A percentile compares a stretch with the other conserved stretches of the same genome.
phyloP scores from a whole-genome alignment of 2,113 vertebrate species.

The Melanerpes aurifrons region DNA sequence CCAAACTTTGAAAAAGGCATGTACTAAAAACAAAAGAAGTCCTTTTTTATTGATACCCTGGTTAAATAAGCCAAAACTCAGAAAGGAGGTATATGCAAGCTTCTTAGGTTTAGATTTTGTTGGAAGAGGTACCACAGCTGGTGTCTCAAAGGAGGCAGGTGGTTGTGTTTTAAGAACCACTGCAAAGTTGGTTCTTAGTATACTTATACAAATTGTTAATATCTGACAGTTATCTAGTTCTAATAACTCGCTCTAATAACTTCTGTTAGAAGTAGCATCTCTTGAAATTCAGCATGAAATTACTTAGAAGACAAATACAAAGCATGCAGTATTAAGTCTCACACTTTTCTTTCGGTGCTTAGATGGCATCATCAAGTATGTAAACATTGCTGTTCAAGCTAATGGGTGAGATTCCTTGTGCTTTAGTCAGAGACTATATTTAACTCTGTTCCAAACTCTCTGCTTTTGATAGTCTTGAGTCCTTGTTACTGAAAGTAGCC shows the following conservation, averaged over 20 bases:
- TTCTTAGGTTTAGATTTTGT: not conserved
- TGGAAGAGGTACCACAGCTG: not conserved
- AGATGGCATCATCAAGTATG: not conserved
- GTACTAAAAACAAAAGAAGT: conserved; percentile 39
- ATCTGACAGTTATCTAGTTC: not conserved
- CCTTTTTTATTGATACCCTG: not conserved
- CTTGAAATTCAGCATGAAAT: not conserved
- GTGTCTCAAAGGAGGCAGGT: not conserved
- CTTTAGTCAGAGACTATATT: not conserved
- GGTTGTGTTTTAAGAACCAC: not conserved
- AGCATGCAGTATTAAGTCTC: not conserved
- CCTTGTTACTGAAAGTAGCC: not conserved
- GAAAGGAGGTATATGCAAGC: not conserved
- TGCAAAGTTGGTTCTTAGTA: not conserved
- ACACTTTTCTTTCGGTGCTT: not conserved
- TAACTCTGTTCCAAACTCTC: not conserved
- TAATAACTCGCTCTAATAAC: not conserved
- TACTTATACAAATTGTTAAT: not conserved
- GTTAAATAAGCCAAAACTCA: conserved; percentile 1
- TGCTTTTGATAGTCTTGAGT: not conserved
- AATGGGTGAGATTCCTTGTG: not conserved
- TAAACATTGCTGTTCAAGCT: not conserved
- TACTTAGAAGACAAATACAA: not conserved
- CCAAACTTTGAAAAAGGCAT: not conserved
- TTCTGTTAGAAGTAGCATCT: not conserved